Percentiles rank a stretch among this genome's conserved stretches.
Evolutionary conservation across 2,888 invertebrate species (phyloP).

Genomic region (Drosophila mimetica): DNA sequence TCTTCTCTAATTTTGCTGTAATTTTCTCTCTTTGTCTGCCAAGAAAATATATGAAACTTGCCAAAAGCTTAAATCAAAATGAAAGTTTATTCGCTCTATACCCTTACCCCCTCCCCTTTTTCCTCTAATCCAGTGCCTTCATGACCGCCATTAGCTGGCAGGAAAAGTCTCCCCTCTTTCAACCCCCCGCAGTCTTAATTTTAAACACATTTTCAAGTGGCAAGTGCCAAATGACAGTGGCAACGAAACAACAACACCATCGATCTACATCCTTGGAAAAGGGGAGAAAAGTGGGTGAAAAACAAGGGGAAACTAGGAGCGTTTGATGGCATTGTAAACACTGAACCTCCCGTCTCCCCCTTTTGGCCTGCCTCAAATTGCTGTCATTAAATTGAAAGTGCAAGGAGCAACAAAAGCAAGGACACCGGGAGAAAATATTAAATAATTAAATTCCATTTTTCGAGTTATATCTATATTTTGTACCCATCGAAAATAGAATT

Average conservation of each 20-base stretch:
- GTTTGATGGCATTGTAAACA: slow-evolving; percentile 49
- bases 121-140: slow-evolving; percentile 39
- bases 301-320: slow-evolving; percentile 12
- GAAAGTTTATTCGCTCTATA: slow-evolving; percentile 33
- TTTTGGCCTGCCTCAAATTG: slow-evolving; percentile 36
- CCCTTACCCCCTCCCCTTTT: slow-evolving; percentile 8
- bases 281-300: background rate
- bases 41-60: slow-evolving; percentile 34
- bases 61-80: slow-evolving; percentile 46
- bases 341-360: background rate
- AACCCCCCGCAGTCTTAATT: slow-evolving; percentile 15
- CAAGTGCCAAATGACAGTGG: slow-evolving; percentile 49
- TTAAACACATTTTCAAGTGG: slow-evolving; percentile 49
- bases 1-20: slow-evolving; percentile 20
- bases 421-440: background rate
- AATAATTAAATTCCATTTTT: too few species aligned
- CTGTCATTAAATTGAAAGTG: slow-evolving; percentile 52
- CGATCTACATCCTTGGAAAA: slow-evolving; percentile 31
- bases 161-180: slow-evolving; percentile 6
- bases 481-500: too few species aligned
- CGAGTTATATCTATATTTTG: too few species aligned
- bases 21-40: slow-evolving; percentile 29
- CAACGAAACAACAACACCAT: slow-evolving; percentile 27
- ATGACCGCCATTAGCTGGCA: slow-evolving; percentile 54
- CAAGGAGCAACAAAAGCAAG: slow-evolving; percentile 28